Base-by-base conservation (phyloP, 2,888 invertebrate species). In the Polyploca ridens region DNA sequence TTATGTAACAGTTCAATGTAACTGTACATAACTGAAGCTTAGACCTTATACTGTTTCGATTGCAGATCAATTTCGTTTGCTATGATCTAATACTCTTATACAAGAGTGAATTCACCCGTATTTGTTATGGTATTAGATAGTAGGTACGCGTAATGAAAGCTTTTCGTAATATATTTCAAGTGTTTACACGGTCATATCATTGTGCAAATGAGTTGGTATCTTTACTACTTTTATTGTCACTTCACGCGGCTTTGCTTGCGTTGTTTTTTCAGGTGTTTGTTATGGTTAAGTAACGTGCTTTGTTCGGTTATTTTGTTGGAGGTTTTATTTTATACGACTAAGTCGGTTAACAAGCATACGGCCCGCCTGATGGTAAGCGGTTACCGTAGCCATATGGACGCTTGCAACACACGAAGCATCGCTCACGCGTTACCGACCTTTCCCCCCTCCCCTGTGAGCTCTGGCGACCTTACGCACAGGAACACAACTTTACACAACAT, bases 1-100 rank as follows among this genome's bases (percentile, higher is more conserved):
- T 90, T 91, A 86, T 84, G 83, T 88, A 91, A 90, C 86, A 83
- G 81, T 84, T 83, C 82, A 78, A 78, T 82, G 78, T 74, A 78
- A 75, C 69, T 74, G 74, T 75, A 73, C 72, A 71, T 80, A 81
- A 80, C 78, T 76, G 80, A 73, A 84, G 82, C 81, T 41, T 67
- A 72, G 66, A 81, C 82, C 87, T 78, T 72, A 86, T 81, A 69
- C 62, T 54, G 14, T 35, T 69, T 69, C 61, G 69, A 64, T 71
- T 81, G 79, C 67, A 76, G 73, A 69, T 74, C 69, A 78, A 64
- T 81, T 82, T 88, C 65, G 67, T 54, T 65, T 68, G 76, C 38
- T 38, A 62, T 61, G 41, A 54, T 68, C 65, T 58, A 58, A 68
- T 64, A 69, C 66, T 65, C n/a, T 46, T n/a, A 46, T 46, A 6